Base-by-base conservation (phyloP, 92 coral and sea anemone genomes). In the Palythoa heliodiscus region DNA sequence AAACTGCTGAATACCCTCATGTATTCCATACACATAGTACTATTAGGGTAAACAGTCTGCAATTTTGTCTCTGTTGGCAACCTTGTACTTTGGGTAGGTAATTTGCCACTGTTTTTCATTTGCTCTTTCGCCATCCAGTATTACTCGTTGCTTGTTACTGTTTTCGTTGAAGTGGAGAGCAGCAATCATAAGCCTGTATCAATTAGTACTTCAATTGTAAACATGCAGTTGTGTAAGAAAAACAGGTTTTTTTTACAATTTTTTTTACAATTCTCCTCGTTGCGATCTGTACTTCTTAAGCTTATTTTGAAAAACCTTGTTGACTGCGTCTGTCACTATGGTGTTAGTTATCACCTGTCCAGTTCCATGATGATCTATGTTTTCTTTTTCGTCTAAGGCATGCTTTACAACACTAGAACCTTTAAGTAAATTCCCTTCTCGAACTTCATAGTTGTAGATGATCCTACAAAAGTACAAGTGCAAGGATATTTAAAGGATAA, bases 1-100 rank as follows among this genome's bases (percentile, higher is more conserved):
- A 40, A 91, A 91, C 77, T 91, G 94, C 13, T 60, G 52, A 22
- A 70, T 66, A 71, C 82, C 94, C 60, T 87, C 88, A 88, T 80
- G 86, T 19, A 88, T 92, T 70, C 82, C 70, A 70, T 53, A 88
- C 10, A 73, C 73, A 74, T 82, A 91, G 75, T 79, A 5, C 77
- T 91, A 91, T 76, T 85, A 88, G 75, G 85, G 85, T 67, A 91
- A 74, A 25, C 76, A 73, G 70, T 91, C 52, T 12, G 74, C 29
- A 43, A 88, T 70, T 57, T 91, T 85, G 11, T 81, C 57, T 72
- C 85, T 91, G 70, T 73, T 50, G 69, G 63, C 69, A 4, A 90
- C 11, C 2, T 90, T 70, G n/a, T n/a, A n/a, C n/a, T n/a, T n/a
- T n/a, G n/a, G n/a, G n/a, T n/a, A n/a, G n/a, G n/a, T n/a, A n/a